These are phyloP conservation scores for Triplophysa bombifrons DNA, from an alignment of 2,797 vertebrate genomes.

Conservation along the genomic window DNA sequence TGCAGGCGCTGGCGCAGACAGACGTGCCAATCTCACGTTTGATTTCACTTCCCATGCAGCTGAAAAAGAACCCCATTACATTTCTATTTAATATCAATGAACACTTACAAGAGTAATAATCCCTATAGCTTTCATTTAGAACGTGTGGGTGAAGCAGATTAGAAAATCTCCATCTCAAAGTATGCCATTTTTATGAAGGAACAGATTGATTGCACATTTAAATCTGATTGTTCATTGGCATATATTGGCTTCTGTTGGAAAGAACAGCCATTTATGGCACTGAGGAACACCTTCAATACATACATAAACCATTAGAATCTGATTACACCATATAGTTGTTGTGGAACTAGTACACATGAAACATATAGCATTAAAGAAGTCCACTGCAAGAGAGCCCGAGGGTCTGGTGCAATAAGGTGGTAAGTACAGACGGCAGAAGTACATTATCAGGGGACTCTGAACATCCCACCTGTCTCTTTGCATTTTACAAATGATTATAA, in stretches of 20 bases:
- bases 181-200: neutral
- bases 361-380: neutral
- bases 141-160: slow-evolving; percentile 3
- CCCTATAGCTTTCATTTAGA: slow-evolving; percentile 22
- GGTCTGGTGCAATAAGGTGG: neutral
- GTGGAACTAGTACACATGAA: neutral
- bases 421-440: neutral
- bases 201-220: slow-evolving; percentile 12
- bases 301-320: neutral
- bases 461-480: neutral
- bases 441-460: neutral
- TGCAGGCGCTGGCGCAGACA: neutral
- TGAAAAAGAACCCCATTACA: slow-evolving; percentile 20
- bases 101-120: slow-evolving; percentile 13
- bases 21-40: slow-evolving; percentile 1
- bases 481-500: neutral
- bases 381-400: neutral
- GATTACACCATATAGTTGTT: neutral
- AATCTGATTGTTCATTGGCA: slow-evolving; percentile 6
- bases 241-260: neutral
- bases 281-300: neutral
- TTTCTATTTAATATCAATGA: slow-evolving; percentile 33
- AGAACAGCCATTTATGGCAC: neutral
- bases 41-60: slow-evolving; percentile 14
- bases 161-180: slow-evolving; percentile 20